Percentiles rank a stretch among this genome's conserved stretches.
phyloP scores from a whole-genome alignment of 2,113 vertebrate genomes.

The Phrynosoma blainvillii region DNA sequence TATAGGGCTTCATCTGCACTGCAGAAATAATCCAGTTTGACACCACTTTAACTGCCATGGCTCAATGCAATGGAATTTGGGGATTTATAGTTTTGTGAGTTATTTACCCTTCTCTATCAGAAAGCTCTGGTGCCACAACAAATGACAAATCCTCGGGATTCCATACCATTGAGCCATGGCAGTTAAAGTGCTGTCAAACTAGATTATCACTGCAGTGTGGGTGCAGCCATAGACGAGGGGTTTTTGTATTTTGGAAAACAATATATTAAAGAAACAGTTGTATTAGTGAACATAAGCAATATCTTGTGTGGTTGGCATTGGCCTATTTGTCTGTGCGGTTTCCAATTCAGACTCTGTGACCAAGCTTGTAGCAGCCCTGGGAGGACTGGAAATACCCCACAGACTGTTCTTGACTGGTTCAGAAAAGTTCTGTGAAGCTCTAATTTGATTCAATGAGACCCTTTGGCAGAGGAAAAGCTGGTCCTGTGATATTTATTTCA shows the following conservation, averaged over 20 bases:
- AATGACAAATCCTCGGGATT: too few species aligned
- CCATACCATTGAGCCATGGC: too few species aligned
- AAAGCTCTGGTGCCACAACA: too few species aligned
- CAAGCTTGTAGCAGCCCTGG: background rate
- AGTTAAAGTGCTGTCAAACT: too few species aligned
- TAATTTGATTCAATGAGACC: conserved; percentile 12
- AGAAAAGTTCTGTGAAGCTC: background rate
- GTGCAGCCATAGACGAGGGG: too few species aligned
- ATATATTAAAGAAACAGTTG: background rate
- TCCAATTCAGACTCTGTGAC: background rate
- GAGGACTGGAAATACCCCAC: background rate
- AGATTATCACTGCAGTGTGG: too few species aligned
- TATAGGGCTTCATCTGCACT: too few species aligned
- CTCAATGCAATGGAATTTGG: too few species aligned
- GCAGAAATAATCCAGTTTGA: too few species aligned
- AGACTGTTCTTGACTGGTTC: background rate
- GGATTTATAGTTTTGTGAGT: too few species aligned
- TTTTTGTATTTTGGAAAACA: background rate
- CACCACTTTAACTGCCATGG: too few species aligned
- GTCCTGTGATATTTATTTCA: conserved; percentile 1
- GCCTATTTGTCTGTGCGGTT: background rate
- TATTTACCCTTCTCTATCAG: too few species aligned
- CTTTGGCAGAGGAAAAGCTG: background rate
- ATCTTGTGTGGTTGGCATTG: background rate
- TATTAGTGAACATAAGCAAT: background rate